These are phyloP conservation scores for Gastrophysa polygoni DNA, from an alignment of 2,888 invertebrate species.

Conservation along the genomic window DNA sequence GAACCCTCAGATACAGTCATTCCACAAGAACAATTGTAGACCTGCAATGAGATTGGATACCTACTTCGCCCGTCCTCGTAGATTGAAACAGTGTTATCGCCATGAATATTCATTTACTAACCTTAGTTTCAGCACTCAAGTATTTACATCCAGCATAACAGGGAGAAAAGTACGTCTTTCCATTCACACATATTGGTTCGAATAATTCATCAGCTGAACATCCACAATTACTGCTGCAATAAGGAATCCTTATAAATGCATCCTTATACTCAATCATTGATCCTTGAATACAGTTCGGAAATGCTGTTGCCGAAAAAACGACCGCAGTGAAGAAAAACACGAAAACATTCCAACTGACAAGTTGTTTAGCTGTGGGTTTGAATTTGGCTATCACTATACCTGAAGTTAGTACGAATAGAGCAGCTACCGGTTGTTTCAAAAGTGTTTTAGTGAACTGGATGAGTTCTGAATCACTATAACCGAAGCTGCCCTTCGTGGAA, in stretches of 20 bases:
- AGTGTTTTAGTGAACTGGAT: slow-evolving; percentile 61
- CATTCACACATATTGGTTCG: slow-evolving; percentile 68
- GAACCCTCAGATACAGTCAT: slow-evolving; percentile 61
- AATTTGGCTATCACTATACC: slow-evolving; percentile 63
- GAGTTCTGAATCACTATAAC: slow-evolving; percentile 63
- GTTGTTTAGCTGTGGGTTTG: slow-evolving; percentile 59
- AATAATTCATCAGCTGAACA: slow-evolving; percentile 62
- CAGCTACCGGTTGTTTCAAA: slow-evolving; percentile 64
- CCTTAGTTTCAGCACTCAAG: slow-evolving; percentile 41
- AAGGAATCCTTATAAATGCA: slow-evolving; percentile 57
- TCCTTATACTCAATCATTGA: slow-evolving; percentile 57
- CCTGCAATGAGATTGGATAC: slow-evolving; percentile 41
- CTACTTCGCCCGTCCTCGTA: not conserved
- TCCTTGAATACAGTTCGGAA: slow-evolving; percentile 44
- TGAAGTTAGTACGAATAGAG: slow-evolving; percentile 60
- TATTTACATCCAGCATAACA: slow-evolving; percentile 74
- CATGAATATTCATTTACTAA: not conserved
- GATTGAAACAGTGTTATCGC: not conserved
- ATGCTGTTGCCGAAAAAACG: slow-evolving; percentile 57
- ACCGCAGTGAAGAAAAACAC: slow-evolving; percentile 55
- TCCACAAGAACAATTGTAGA: slow-evolving; percentile 60
- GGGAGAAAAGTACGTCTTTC: slow-evolving; percentile 70
- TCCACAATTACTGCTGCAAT: slow-evolving; percentile 63
- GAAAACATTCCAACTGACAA: slow-evolving; percentile 60
- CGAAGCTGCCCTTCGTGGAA: slow-evolving; percentile 59